Conservation (phyloP, 2,888 invertebrate species). For the Aporophyla nigra region DNA sequence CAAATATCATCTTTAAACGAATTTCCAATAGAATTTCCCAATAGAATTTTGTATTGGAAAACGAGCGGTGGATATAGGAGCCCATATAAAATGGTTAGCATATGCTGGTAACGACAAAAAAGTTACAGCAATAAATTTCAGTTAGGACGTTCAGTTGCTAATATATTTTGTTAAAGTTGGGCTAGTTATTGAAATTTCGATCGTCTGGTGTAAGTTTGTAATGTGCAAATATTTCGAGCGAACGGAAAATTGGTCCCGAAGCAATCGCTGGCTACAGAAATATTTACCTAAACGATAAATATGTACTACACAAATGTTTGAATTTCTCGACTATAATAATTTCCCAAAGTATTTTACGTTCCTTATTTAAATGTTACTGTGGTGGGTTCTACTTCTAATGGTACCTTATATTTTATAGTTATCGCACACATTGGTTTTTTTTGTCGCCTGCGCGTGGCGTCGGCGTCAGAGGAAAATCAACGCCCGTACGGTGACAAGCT, state of each 20-base stretch:
- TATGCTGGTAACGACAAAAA: slow-evolving; percentile 66
- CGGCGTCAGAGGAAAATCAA: slow-evolving; percentile 39
- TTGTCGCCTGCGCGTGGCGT: slow-evolving; percentile 4
- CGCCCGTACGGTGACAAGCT: slow-evolving; percentile 30
- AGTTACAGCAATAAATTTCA: slow-evolving; percentile 70
- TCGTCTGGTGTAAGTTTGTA: slow-evolving; percentile 30
- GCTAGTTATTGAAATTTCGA: slow-evolving; percentile 71
- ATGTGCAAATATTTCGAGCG: slow-evolving; percentile 43
- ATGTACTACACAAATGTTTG: slow-evolving; percentile 1
- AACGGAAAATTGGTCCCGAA: slow-evolving; percentile 38
- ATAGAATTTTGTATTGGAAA: slow-evolving; percentile 58
- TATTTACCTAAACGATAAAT: slow-evolving; percentile 38
- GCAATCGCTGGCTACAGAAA: slow-evolving; percentile 18
- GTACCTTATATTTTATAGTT: not conserved
- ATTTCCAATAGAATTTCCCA: slow-evolving; percentile 54
- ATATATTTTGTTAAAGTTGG: slow-evolving; percentile 71
- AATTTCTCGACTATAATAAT: slow-evolving; percentile 18
- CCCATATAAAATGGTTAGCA: slow-evolving; percentile 58
- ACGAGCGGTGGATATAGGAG: slow-evolving; percentile 46
- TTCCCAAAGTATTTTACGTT: slow-evolving; percentile 11
- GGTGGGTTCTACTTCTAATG: not conserved
- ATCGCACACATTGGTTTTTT: slow-evolving; percentile 15
- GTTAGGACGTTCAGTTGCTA: slow-evolving; percentile 56
- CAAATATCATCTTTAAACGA: slow-evolving; percentile 52
- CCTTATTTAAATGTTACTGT: slow-evolving; percentile 7